A percentile compares a stretch with the other conserved stretches of the same genome.
phyloP scores from a whole-genome alignment of 1,140 invertebrate species.

The Homarus americanus region DNA sequence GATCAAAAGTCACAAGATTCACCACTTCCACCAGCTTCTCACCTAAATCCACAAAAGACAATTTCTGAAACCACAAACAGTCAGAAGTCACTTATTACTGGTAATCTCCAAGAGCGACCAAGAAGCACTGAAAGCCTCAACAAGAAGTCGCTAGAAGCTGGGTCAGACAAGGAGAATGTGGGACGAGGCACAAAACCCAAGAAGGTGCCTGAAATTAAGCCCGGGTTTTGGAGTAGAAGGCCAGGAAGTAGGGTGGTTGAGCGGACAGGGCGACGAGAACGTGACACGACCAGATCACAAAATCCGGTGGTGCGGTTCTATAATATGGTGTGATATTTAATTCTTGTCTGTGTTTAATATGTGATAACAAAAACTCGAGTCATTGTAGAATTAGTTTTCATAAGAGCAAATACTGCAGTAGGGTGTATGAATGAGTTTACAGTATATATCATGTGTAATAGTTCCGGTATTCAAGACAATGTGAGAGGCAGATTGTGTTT shows the following conservation, averaged over 20 bases:
- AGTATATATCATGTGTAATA: too few species aligned
- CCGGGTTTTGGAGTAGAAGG: neutral
- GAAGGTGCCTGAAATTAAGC: neutral
- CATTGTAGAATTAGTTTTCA: too few species aligned
- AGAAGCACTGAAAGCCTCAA: neutral
- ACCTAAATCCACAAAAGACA: neutral
- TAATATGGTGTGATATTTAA: neutral
- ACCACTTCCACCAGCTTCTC: neutral
- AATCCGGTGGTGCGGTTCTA: neutral
- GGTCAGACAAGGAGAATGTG: neutral
- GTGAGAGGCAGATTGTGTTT: too few species aligned
- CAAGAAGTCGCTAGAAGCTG: neutral
- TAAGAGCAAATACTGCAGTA: too few species aligned
- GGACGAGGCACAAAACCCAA: neutral
- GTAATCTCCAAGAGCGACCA: neutral
- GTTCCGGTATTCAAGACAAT: too few species aligned
- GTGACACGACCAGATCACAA: neutral
- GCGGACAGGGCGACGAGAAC: neutral
- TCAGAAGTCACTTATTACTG: neutral
- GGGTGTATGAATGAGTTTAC: too few species aligned
- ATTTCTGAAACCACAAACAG: neutral
- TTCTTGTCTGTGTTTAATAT: too few species aligned
- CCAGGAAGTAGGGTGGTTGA: neutral
- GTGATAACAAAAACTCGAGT: too few species aligned
- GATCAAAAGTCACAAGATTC: neutral